Conservation (phyloP, 2,888 invertebrate genomes). For the Tenthredo notha region DNA sequence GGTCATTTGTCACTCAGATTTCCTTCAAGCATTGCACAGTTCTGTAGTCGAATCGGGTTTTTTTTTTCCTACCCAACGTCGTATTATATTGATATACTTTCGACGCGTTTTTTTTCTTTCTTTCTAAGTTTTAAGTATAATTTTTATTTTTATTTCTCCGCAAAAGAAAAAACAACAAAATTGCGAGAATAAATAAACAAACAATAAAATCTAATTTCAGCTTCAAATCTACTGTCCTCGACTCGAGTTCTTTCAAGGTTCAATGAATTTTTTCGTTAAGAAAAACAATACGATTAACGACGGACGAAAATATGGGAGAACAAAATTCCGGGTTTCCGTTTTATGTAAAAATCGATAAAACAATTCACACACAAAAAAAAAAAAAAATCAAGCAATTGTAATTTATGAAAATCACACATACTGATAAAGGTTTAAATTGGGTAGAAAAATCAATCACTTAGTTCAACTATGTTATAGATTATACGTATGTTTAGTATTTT, state of each 20-base stretch:
- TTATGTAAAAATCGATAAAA: neutral
- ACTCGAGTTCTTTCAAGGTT: neutral
- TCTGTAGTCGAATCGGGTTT: slow-evolving; percentile 11
- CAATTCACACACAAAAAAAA: neutral
- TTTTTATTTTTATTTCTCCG: neutral
- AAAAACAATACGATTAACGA: too few species aligned
- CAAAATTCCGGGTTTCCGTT: too few species aligned
- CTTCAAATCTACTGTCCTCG: neutral
- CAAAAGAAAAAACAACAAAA: neutral
- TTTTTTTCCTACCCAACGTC: slow-evolving; percentile 18
- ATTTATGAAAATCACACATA: neutral
- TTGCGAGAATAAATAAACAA: too few species aligned
- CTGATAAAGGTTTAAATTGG: neutral
- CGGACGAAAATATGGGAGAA: too few species aligned
- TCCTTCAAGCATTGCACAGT: slow-evolving; percentile 28
- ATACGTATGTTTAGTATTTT: neutral
- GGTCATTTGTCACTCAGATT: slow-evolving; percentile 27
- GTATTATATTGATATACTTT: neutral
- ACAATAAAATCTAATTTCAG: neutral
- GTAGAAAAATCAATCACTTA: neutral
- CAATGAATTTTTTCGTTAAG: too few species aligned
- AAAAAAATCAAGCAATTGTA: neutral
- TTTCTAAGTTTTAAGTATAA: too few species aligned
- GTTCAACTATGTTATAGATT: neutral
- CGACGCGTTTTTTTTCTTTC: neutral